Base-by-base conservation (phyloP, 1,140 invertebrate species). In the Hermetia illucens region DNA sequence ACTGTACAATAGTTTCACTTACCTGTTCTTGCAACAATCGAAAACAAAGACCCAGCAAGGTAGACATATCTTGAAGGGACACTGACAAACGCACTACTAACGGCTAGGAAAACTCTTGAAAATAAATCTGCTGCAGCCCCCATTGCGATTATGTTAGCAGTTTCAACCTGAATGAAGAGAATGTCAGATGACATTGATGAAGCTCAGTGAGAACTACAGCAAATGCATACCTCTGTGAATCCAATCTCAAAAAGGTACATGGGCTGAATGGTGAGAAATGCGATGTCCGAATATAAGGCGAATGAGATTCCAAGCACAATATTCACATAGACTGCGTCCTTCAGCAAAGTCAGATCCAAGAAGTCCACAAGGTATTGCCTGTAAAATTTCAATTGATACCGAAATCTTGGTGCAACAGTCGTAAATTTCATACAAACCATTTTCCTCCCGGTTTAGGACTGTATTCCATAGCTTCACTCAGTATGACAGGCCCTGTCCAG, bases 211-310 rank as follows among this genome's bases (percentile, higher is more conserved):
- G 20, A 42, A 31, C 33, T 32, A 39, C 21, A 42, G 25, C 10
- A 15, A 18, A 15, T 34, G 4, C 62, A 64, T 51, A 70, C 68
- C 59, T 59, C 61, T 40, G 41, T 62, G 21, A 68, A 62, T 20
- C 63, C 53, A 40, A 65, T 52, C 39, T 67, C 68, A 20, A 64
- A 65, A 5, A 72, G 48, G 41, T 70, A 69, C 8, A 69, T 42
- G 0, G 69, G 69, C 34, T 70, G 66, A 34, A 72, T 37, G 9
- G 67, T 69, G 43, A 75, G 79, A 61, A 74, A 78, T 8, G 74
- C 74, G 3, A 68, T 70, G 38, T 69, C 76, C 5, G 68, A 64
- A 38, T 70, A 70, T 21, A 71, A 62, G 12, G 66, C 62, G 27
- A 68, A 55, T 3, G 65, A 58, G 41, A 71, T 63, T 22, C 72